A percentile compares a stretch with the other conserved stretches of the same genome.
Conservation (phyloP, 2,797 vertebrate species). For the Dicrostonyx torquatus region DNA sequence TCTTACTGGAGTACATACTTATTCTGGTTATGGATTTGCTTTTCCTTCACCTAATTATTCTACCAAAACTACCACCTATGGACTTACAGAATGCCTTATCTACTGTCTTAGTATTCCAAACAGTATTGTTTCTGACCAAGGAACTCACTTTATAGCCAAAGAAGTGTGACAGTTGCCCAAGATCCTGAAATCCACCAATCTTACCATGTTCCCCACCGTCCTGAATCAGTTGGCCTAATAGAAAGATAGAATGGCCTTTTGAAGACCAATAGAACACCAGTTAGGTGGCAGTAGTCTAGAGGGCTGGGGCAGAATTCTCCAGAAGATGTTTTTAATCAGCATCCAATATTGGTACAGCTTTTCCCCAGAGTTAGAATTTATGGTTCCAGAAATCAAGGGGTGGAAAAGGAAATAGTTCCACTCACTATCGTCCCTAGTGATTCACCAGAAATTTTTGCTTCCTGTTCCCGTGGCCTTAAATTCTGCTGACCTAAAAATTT, state of each 20-base stretch:
- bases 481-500: not conserved
- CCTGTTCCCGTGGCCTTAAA: not conserved
- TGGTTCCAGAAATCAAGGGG: not conserved
- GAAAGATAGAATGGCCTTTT: not conserved
- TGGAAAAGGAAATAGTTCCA: not conserved
- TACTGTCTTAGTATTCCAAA: not conserved
- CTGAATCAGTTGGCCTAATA: not conserved
- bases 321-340: not conserved
- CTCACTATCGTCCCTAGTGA: not conserved
- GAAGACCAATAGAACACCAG: not conserved
- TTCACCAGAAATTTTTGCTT: not conserved
- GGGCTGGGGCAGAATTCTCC: not conserved
- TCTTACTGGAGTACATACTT: not conserved
- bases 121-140: not conserved
- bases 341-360: not conserved
- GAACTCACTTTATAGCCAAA: not conserved
- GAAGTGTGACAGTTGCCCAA: not conserved
- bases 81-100: not conserved
- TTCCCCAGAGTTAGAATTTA: not conserved
- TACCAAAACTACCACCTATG: not conserved
- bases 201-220: not conserved
- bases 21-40: not conserved
- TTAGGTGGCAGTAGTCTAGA: not conserved
- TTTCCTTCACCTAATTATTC: not conserved
- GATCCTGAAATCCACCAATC: not conserved